Evolutionary conservation across 1,140 invertebrate genomes (phyloP).

Genomic region (Drosophila mayri): DNA sequence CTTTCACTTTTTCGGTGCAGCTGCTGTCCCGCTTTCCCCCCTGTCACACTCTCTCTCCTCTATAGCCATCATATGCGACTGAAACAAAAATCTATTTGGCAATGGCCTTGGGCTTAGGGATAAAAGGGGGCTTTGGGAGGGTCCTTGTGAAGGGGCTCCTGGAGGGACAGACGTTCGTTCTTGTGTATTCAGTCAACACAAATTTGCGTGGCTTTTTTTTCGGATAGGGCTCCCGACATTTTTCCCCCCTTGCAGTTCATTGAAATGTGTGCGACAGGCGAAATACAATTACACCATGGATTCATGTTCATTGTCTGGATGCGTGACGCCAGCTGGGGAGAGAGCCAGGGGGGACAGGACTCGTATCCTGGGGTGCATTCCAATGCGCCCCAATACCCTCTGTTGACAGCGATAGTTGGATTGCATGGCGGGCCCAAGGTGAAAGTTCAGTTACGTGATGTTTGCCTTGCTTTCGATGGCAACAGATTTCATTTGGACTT

Average conservation of each 20-base stretch:
- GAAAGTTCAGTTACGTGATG: conserved; percentile 70
- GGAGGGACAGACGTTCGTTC: conserved; percentile 25
- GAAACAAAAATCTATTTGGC: conserved; percentile 61
- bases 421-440: conserved; percentile 57
- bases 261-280: conserved; percentile 68
- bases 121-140: background rate
- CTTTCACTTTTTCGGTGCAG: conserved; percentile 71
- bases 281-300: conserved; percentile 73
- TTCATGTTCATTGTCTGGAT: conserved; percentile 69
- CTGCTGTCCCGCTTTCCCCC: conserved; percentile 44
- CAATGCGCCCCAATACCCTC: conserved; percentile 29
- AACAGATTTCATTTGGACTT: conserved; percentile 34
- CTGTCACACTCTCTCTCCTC: background rate
- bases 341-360: background rate
- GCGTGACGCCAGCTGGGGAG: conserved; percentile 43
- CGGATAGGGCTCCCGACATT: background rate
- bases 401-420: conserved; percentile 39
- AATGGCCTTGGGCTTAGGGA: conserved; percentile 35
- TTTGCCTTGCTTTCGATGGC: conserved; percentile 33
- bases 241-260: conserved; percentile 60
- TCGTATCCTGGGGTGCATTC: conserved; percentile 36
- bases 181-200: conserved; percentile 63
- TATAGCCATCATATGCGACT: conserved; percentile 52
- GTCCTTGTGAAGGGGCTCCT: background rate
- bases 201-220: conserved; percentile 28